Conservation (phyloP, 2,888 invertebrate genomes). For the Thymelicus sylvestris region DNA sequence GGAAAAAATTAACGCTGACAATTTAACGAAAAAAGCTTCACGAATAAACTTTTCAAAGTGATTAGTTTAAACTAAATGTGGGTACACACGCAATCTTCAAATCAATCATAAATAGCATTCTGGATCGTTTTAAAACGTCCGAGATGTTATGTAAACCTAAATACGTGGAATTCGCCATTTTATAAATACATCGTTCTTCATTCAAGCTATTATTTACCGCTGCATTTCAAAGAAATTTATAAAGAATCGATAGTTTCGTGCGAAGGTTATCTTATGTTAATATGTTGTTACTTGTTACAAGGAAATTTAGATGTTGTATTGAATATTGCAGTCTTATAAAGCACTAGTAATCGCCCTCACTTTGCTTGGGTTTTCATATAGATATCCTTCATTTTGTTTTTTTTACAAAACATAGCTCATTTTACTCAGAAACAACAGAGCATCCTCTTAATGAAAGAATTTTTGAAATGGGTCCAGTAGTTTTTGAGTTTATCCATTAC, state of each 20-base stretch:
- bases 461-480: too few relatives aligned
- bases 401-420: too few relatives aligned
- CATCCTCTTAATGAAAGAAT: too few relatives aligned
- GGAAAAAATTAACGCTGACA: not conserved
- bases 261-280: slow-evolving; percentile 10
- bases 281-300: too few relatives aligned
- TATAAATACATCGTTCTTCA: slow-evolving; percentile 9
- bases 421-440: too few relatives aligned
- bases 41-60: slow-evolving; percentile 6
- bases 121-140: slow-evolving; percentile 19
- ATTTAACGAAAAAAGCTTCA: slow-evolving; percentile 2
- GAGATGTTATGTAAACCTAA: slow-evolving; percentile 8
- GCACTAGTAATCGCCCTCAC: too few relatives aligned
- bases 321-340: too few relatives aligned
- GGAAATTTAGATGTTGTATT: too few relatives aligned
- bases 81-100: slow-evolving; percentile 24
- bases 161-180: slow-evolving; percentile 17
- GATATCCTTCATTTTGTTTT: too few relatives aligned
- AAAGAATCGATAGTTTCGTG: slow-evolving; percentile 11
- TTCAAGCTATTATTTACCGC: slow-evolving; percentile 4
- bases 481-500: too few relatives aligned
- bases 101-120: slow-evolving; percentile 18
- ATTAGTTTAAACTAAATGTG: slow-evolving; percentile 18
- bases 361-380: too few relatives aligned
- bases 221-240: slow-evolving; percentile 17